Conservation (phyloP, 2,797 vertebrate genomes). For the Zalophus californianus region DNA sequence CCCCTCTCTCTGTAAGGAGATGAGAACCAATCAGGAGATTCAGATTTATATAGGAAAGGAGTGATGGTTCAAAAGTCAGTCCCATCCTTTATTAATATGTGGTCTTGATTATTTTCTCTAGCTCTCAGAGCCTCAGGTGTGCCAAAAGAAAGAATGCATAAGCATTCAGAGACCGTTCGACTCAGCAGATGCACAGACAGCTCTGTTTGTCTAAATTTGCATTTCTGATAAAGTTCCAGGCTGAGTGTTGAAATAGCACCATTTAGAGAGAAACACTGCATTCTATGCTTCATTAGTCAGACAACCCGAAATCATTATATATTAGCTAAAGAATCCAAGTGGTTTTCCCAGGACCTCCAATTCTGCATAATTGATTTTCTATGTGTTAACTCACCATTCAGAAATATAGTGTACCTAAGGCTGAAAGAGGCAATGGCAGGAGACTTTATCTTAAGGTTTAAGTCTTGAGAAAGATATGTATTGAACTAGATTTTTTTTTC, state of each 20-base stretch:
- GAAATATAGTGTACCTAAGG: not conserved
- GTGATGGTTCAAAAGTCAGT: not conserved
- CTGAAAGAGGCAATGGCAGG: not conserved
- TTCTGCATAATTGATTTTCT: not conserved
- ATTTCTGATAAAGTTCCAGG: conserved; percentile 39
- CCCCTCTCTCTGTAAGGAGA: not conserved
- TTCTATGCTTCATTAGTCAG: conserved; percentile 46
- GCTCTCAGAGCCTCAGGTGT: not conserved
- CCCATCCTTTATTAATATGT: not conserved
- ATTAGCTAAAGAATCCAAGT: conserved; percentile 14
- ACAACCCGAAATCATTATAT: conserved; percentile 65
- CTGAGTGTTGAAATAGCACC: conserved; percentile 23
- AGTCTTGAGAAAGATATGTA: not conserved
- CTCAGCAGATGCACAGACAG: not conserved
- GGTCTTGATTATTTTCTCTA: not conserved
- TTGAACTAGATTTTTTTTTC: not conserved
- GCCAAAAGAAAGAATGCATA: not conserved
- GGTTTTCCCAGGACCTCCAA: conserved; percentile 20
- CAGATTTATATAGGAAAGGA: not conserved
- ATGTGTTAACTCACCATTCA: not conserved
- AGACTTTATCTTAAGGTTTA: not conserved
- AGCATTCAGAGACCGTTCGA: not conserved
- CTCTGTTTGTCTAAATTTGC: not conserved
- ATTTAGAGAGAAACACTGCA: conserved; percentile 52
- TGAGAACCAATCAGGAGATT: not conserved